phyloP scores from a whole-genome alignment of 2,888 invertebrate species.

The Lithophane leautieri region DNA sequence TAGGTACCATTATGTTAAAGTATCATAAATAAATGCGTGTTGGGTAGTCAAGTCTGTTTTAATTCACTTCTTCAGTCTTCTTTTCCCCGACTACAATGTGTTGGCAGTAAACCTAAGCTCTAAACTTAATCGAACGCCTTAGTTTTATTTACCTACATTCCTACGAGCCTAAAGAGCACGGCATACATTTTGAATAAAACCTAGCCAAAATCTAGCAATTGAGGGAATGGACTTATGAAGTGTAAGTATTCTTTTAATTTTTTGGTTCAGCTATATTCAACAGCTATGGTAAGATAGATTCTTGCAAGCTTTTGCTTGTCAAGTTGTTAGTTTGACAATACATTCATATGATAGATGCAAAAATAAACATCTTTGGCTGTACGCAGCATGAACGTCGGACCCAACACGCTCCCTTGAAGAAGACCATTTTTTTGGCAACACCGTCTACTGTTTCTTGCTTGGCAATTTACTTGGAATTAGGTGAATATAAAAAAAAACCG shows the following conservation, averaged over 20 bases:
- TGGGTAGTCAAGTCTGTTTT: constrained; percentile 14
- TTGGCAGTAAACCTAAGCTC: neutral
- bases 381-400: neutral
- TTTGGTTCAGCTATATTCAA: neutral
- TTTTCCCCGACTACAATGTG: neutral
- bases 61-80: neutral
- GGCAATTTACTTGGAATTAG: neutral
- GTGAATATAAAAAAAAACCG: neutral
- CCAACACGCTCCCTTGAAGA: neutral
- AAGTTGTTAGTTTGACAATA: neutral
- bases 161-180: neutral
- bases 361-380: neutral
- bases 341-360: neutral
- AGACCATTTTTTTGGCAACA: neutral
- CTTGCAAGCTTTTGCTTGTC: neutral
- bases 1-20: neutral
- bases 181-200: neutral
- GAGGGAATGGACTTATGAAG: neutral
- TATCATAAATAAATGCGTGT: constrained; percentile 25
- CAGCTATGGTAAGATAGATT: neutral
- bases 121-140: neutral
- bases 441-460: neutral
- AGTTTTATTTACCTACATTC: neutral
- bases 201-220: neutral
- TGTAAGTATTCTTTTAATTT: neutral